Conservation (phyloP, 2,113 vertebrate species). For the Amphiprion percula region DNA sequence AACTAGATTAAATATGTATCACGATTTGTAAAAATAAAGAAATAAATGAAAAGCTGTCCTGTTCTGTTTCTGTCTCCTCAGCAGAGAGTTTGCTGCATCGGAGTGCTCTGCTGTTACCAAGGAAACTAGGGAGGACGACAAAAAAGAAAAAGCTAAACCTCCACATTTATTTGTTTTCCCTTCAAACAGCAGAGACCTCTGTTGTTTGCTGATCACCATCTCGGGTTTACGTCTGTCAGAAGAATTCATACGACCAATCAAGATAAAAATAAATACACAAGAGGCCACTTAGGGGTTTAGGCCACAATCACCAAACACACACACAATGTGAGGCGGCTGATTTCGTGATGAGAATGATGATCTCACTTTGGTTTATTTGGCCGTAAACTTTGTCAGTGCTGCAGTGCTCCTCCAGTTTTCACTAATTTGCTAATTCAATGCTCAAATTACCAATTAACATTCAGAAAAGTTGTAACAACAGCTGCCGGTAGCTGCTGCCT, state of each 20-base stretch:
- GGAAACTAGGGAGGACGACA: constrained; percentile 44
- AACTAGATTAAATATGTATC: background rate
- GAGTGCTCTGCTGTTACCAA: constrained; percentile 61
- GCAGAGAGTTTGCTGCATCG: constrained; percentile 47
- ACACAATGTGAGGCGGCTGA: background rate
- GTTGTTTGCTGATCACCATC: constrained; percentile 11
- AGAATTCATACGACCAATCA: background rate
- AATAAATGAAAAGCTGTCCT: constrained; percentile 2
- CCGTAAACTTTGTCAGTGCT: background rate
- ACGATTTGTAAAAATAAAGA: background rate
- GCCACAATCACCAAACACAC: background rate
- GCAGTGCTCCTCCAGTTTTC: too few species aligned
- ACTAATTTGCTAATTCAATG: background rate
- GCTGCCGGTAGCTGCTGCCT: background rate
- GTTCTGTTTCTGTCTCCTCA: constrained; percentile 3
- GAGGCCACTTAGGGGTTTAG: background rate
- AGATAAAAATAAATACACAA: constrained; percentile 8
- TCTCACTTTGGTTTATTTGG: background rate
- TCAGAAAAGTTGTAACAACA: background rate
- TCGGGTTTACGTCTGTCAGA: background rate
- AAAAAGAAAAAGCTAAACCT: constrained; percentile 16
- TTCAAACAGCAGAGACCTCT: constrained; percentile 11
- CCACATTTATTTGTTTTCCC: constrained; percentile 19
- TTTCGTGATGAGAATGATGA: background rate
- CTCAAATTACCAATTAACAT: background rate